A percentile compares a stretch with the other conserved stretches of the same genome.
Conservation (phyloP, 2,888 invertebrate genomes). For the Stenchaetothrips biformis region DNA sequence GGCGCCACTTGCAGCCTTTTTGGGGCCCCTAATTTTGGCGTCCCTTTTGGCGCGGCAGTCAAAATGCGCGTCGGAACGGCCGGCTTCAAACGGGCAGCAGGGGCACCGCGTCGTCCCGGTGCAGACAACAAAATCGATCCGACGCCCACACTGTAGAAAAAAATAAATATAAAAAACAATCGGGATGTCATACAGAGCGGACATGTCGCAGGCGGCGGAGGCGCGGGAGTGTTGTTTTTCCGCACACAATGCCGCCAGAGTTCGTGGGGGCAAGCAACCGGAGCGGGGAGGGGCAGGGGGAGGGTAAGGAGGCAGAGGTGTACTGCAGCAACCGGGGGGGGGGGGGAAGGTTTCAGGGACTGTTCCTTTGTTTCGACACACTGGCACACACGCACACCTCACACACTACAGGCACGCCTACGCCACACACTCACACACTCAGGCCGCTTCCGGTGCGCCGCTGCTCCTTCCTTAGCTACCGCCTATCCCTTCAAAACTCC, state of each 20-base stretch:
- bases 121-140: too few species aligned
- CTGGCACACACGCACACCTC: neutral
- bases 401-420: neutral
- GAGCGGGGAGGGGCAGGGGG: neutral
- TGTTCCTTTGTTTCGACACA: neutral
- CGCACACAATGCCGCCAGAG: neutral
- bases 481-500: neutral
- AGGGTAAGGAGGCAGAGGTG: neutral
- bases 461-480: neutral
- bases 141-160: too few species aligned
- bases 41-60: neutral
- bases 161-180: too few species aligned
- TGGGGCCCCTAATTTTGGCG: neutral
- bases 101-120: too few species aligned
- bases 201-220: too few species aligned
- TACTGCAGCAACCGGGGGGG: neutral
- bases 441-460: neutral
- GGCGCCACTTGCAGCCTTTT: neutral
- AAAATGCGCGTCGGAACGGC: too few species aligned
- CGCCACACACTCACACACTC: neutral
- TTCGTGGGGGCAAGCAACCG: neutral
- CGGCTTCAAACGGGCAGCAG: too few species aligned
- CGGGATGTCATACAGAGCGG: too few species aligned
- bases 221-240: too few species aligned
- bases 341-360: neutral